Evolutionary conservation across 2,888 invertebrate species (phyloP).

Genomic region (Scrobipalpa costella): DNA sequence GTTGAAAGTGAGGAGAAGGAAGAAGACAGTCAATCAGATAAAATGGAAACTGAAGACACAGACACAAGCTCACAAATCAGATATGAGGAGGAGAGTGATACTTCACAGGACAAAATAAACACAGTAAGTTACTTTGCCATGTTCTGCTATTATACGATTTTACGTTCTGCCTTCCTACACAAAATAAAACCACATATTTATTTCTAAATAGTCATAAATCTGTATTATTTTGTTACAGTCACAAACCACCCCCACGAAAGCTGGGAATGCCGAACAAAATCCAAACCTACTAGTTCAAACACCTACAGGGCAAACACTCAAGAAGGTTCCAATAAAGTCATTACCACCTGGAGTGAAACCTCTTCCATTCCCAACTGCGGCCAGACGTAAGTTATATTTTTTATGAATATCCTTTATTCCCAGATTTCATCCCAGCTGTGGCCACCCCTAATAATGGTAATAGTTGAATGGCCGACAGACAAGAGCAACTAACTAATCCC

Average conservation of each 20-base stretch:
- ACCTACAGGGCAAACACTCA: slow-evolving; percentile 67
- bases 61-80: background rate
- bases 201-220: background rate
- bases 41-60: background rate
- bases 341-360: slow-evolving; percentile 73
- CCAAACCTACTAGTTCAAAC: slow-evolving; percentile 31
- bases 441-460: too few relatives aligned
- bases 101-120: background rate
- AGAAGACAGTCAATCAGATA: slow-evolving; percentile 3
- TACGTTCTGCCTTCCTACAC: too few relatives aligned
- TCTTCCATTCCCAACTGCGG: slow-evolving; percentile 59
- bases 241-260: background rate
- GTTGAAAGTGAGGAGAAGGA: slow-evolving; percentile 19
- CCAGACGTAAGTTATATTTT: slow-evolving; percentile 56
- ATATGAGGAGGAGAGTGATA: background rate
- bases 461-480: too few relatives aligned
- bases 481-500: too few relatives aligned
- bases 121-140: background rate
- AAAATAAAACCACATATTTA: too few relatives aligned
- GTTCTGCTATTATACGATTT: background rate
- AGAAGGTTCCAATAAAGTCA: slow-evolving; percentile 67
- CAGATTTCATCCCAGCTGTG: too few relatives aligned
- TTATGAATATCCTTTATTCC: background rate
- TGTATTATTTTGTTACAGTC: background rate
- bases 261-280: background rate